Evolutionary conservation across 2,888 invertebrate genomes (phyloP).

Genomic region (Azorinus chamasolen): DNA sequence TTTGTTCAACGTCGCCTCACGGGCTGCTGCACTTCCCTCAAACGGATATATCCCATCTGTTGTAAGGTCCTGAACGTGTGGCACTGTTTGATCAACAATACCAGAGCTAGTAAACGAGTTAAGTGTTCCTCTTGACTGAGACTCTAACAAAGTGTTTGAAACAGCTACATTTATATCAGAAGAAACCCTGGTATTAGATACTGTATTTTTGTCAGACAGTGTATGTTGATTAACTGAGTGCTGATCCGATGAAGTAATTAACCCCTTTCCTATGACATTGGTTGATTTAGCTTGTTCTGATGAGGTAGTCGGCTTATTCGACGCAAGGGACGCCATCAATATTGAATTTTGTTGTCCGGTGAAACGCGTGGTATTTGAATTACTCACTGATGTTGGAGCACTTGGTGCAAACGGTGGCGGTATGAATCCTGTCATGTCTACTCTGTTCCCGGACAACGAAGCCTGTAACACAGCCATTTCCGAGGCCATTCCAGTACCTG

Average conservation of each 20-base stretch:
- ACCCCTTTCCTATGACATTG: no score
- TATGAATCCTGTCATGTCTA: constrained; percentile 41
- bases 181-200: no score
- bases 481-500: constrained; percentile 35
- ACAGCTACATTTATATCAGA: no score
- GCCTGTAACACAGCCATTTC: constrained; percentile 46
- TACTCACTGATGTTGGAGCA: no score
- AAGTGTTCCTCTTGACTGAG: background rate
- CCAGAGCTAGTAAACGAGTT: background rate
- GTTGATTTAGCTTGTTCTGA: no score
- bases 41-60: constrained; percentile 54
- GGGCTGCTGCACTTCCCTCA: constrained; percentile 42
- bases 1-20: constrained; percentile 28
- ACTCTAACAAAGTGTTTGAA: background rate
- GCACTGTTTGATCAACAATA: background rate
- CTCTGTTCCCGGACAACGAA: constrained; percentile 23
- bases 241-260: no score
- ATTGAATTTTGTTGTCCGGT: no score
- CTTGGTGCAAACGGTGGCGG: constrained; percentile 33
- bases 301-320: no score
- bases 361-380: no score
- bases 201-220: no score
- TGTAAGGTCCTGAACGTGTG: constrained; percentile 43
- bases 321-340: no score
- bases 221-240: no score